Conservation (phyloP, 2,797 vertebrate genomes). For the Nothura maculosa region DNA sequence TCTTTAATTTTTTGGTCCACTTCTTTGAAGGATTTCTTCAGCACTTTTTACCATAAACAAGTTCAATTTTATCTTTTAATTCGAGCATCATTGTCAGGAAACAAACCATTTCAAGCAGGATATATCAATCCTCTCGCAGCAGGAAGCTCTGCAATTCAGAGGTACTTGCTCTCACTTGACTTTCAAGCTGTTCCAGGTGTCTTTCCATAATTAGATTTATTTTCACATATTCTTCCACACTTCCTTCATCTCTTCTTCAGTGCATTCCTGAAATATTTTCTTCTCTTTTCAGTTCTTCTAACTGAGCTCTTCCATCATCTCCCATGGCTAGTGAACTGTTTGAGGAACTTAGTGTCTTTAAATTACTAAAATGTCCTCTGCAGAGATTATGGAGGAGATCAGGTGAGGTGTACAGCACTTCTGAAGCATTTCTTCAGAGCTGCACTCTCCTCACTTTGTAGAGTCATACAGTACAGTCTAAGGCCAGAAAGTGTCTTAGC, state of each 20-base stretch:
- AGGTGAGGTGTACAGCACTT: not conserved
- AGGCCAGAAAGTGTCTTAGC: not conserved
- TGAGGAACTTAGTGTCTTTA: not conserved
- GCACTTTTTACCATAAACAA: not conserved
- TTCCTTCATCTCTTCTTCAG: not conserved
- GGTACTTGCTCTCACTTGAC: not conserved
- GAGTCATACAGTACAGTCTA: not conserved
- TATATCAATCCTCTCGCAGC: not conserved
- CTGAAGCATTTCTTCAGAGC: not conserved
- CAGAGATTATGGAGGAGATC: not conserved
- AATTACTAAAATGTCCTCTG: not conserved
- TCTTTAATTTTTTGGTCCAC: not conserved
- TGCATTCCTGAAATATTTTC: not conserved
- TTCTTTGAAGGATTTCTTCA: not conserved
- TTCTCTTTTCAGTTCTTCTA: not conserved
- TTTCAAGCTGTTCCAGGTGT: slow-evolving; percentile 11
- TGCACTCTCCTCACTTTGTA: not conserved
- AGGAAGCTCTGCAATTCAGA: not conserved
- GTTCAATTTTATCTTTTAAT: not conserved
- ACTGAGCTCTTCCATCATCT: not conserved
- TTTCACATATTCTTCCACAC: not conserved
- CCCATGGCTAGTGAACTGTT: not conserved
- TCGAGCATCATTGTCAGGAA: not conserved
- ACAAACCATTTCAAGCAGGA: not conserved
- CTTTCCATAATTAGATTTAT: slow-evolving; percentile 8